These are phyloP conservation scores for Malacoctenus gilli DNA, from an alignment of 2,797 vertebrate genomes.

Conservation along the genomic window DNA sequence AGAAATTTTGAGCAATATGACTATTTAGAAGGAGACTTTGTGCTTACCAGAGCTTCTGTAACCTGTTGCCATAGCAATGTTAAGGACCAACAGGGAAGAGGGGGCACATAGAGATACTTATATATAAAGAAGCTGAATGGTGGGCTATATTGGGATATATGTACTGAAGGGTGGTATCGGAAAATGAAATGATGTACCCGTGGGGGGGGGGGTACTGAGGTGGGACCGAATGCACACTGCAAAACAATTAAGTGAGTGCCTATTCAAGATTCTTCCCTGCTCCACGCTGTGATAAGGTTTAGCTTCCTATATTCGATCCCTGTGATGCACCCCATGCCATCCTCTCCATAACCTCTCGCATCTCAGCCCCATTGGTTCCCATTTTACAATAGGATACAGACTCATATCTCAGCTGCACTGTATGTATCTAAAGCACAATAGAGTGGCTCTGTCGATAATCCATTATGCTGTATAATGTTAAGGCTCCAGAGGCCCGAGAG, in stretches of 20 bases:
- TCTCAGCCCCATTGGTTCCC: slow-evolving; percentile 48
- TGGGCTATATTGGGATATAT: slow-evolving; percentile 23
- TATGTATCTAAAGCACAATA: slow-evolving; percentile 64
- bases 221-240: slow-evolving; percentile 11
- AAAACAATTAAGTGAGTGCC: slow-evolving; percentile 41
- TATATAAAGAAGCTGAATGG: slow-evolving; percentile 16
- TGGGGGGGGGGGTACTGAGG: slow-evolving; percentile 12
- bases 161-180: slow-evolving; percentile 12
- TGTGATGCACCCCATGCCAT: slow-evolving; percentile 40
- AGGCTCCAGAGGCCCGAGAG: slow-evolving; percentile 51
- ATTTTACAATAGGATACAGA: slow-evolving; percentile 51
- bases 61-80: slow-evolving; percentile 61
- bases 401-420: slow-evolving; percentile 46
- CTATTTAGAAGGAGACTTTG: slow-evolving; percentile 17
- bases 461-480: slow-evolving; percentile 70
- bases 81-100: not conserved
- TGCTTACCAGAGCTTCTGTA: slow-evolving; percentile 26
- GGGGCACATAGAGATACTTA: slow-evolving; percentile 19
- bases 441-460: slow-evolving; percentile 67
- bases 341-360: slow-evolving; percentile 24
- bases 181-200: slow-evolving; percentile 14
- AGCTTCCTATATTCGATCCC: slow-evolving; percentile 55
- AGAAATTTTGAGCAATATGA: not conserved
- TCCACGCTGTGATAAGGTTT: slow-evolving; percentile 56
- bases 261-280: slow-evolving; percentile 52